Base-by-base conservation (phyloP, 2,888 invertebrate species). In the Papilio demoleus region DNA sequence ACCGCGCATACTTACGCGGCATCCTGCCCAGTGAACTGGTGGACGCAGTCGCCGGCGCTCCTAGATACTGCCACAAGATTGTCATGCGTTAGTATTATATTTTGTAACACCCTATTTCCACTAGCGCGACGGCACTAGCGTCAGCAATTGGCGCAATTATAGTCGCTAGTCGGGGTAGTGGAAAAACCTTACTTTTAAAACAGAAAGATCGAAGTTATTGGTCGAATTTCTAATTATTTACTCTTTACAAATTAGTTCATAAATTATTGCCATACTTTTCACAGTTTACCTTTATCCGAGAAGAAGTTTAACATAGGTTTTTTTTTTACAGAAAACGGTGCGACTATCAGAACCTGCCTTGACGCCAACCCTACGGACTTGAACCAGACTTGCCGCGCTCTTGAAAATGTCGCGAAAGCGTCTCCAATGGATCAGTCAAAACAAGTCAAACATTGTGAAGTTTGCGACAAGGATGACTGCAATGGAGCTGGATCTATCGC, bases 391-490 rank as follows among this genome's bases (percentile, higher is more conserved):
- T 91, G 92, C 74, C 75, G 79, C 9, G 71, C 80, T 8, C 72
- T 92, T 45, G 80, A 83, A 36, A 75, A 65, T 47, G 66, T 75
- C n/a, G 72, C 83, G 12, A 81, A 78, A 22, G 9, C 67, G n/a
- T 17, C 70, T 22, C 72, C 75, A 3, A 70, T 70, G 4, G 75
- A 79, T 22, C 77, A 79, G 24, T 67, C 69, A 72, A 82, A 74
- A 76, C 81, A 76, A 70, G 80, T 92, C 74, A 86, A 82, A 68
- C 74, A 81, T 73, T 92, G 92, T 86, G 80, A 80, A 68, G 85
- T 91, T 50, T 94, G 94, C 77, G 86, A 91, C 77, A 88, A 86
- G 70, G 94, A 94, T 70, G 87, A 82, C 66, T 94, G 94, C 84
- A 94, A 94, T 74, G 87, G 86, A 31, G 90, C 90, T 65, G 84